Evolutionary conservation across 2,888 invertebrate species (phyloP), one percentile per base, ranked within the genome.

Genomic region (Cheilosia vulpina): DNA sequence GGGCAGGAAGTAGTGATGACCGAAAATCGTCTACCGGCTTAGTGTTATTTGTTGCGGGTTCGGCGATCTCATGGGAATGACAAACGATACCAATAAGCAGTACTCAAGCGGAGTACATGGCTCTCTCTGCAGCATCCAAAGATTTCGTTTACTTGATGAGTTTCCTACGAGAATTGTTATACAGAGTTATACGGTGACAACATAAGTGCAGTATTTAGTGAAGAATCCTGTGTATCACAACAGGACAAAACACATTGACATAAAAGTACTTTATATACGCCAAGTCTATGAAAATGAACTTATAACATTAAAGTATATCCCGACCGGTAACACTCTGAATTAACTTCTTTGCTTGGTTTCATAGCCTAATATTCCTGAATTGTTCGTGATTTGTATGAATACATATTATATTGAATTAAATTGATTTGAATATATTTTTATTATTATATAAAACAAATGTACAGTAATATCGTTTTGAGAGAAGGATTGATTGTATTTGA

Each of bases 251-350:
- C 71, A 78, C 50, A 71, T 78, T 4, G 77, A 77, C 53, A 58
- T 76, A 13, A 53, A 55, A 21, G 53, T 50, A 15, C 65, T 66
- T 21, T 55, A 57, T 41, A 24, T 66, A 45, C 57, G 75, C 9
- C 27, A 75, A 7, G 17, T 58, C 15, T 41, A 19, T 6, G 53
- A 77, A 34, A 47, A 77, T 13, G 41, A 15, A 34, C 15, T 77
- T 13, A 52, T 68, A 4, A 17, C n/a, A 41, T 50, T 68, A 41
- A 60, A 58, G 5, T 68, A 58, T 21, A 58, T 17, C 2, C 68
- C 68, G 11, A 68, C 91, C 45, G 43, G 24, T 34, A 27, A 66
- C 4, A 75, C 50, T 13, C 17, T 31, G 13, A 63, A 27, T 47
- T 63, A 15, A 31, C n/a, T 55, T n/a, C 31, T 9, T 15, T 55